Evolutionary conservation across 2,113 vertebrate genomes (phyloP).

Genomic region (Gnathonemus longibarbis): DNA sequence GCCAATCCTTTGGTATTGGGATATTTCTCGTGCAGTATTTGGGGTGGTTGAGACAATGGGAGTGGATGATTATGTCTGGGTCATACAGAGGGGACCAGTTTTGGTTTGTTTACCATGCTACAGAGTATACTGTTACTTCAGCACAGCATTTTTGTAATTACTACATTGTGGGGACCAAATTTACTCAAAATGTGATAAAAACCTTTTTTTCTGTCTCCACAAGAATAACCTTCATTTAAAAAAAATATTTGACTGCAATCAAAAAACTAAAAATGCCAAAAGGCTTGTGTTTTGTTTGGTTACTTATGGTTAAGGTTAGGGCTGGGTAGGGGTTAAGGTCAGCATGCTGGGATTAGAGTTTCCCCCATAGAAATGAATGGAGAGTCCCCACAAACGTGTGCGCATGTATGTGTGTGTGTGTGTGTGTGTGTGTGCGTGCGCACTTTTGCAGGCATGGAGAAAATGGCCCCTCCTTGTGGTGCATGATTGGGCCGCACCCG

Average conservation of each 20-base stretch:
- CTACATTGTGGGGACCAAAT: not conserved
- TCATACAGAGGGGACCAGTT: not conserved
- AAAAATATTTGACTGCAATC: not conserved
- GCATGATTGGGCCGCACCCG: not conserved
- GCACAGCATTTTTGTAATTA: not conserved
- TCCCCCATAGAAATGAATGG: not conserved
- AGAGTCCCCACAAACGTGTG: not conserved
- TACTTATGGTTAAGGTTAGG: not conserved
- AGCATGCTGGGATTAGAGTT: not conserved
- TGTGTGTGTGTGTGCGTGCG: not conserved
- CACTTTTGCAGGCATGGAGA: not conserved
- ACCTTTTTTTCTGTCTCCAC: not conserved
- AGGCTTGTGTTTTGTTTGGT: not conserved
- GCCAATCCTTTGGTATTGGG: not conserved
- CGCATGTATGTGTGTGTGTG: not conserved
- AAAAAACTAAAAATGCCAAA: not conserved
- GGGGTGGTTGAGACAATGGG: not conserved
- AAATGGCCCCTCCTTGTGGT: not conserved
- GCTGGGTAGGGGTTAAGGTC: not conserved
- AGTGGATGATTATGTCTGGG: not conserved
- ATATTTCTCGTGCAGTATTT: not conserved
- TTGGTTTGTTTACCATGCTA: not conserved
- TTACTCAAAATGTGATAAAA: not conserved
- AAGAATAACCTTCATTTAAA: not conserved
- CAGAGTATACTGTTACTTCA: not conserved